These are phyloP conservation scores for Leptothorax acervorum DNA, from an alignment of 2,888 invertebrate genomes.

Conservation along the genomic window DNA sequence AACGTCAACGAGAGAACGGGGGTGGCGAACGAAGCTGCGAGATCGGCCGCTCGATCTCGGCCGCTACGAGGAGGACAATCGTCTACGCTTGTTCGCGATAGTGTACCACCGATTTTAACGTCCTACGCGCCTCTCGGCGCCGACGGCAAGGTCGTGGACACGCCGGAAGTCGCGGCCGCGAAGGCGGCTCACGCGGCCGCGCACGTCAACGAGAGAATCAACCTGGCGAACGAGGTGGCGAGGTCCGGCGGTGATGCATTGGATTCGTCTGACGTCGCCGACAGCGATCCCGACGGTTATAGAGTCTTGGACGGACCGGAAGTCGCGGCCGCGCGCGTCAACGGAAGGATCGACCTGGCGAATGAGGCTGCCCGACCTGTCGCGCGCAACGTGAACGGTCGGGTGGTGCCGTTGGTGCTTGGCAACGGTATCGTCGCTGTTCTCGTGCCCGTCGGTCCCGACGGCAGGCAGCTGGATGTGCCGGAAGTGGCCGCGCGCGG, in stretches of 20 bases:
- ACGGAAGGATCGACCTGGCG: constrained; percentile 77
- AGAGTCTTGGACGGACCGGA: constrained; percentile 79
- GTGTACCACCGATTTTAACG: background rate
- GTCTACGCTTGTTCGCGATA: background rate
- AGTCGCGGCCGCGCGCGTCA: constrained; percentile 77
- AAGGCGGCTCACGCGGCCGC: constrained; percentile 81
- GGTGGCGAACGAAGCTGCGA: constrained; percentile 64
- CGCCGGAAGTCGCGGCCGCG: constrained; percentile 79
- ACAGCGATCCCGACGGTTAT: constrained; percentile 77
- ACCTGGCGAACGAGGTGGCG: constrained; percentile 71
- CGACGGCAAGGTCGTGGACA: constrained; percentile 81
- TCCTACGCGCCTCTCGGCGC: constrained; percentile 75
- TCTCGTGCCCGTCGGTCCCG: constrained; percentile 78
- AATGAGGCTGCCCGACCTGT: constrained; percentile 76
- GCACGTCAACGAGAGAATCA: constrained; percentile 80
- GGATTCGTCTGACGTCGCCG: constrained; percentile 19
- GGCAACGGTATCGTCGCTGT: constrained; percentile 40
- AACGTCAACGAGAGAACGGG: constrained; percentile 68
- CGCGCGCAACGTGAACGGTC: background rate
- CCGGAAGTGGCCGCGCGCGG: constrained; percentile 72
- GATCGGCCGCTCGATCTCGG: constrained; percentile 12
- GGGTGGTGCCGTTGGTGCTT: constrained; percentile 39
- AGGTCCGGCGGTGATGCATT: constrained; percentile 65
- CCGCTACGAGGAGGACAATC: constrained; percentile 15
- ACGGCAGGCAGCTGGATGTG: constrained; percentile 76